phyloP scores from a whole-genome alignment of 1,140 invertebrate genomes.

The Adelges cooleyi region DNA sequence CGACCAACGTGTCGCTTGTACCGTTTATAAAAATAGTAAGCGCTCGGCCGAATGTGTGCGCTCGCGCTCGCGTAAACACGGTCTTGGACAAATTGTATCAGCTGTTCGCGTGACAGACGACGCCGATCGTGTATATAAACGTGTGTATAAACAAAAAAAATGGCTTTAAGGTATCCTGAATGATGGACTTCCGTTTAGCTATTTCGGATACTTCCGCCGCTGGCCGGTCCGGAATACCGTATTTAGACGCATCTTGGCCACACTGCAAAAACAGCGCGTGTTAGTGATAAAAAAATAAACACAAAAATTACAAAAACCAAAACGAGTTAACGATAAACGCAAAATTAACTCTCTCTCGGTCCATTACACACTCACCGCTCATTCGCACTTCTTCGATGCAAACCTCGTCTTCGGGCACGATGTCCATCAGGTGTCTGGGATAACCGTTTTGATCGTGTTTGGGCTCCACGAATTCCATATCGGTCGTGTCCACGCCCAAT shows the following conservation, averaged over 20 bases:
- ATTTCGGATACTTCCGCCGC: slow-evolving; percentile 1
- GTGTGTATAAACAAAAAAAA: slow-evolving; percentile 7
- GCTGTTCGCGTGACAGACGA: not conserved
- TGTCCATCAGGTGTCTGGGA: slow-evolving; percentile 4
- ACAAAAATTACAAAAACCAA: not conserved
- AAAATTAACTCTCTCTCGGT: not conserved
- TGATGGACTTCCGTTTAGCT: not conserved
- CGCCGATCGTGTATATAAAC: not conserved
- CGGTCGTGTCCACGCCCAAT: slow-evolving; percentile 40
- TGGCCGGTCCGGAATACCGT: not conserved
- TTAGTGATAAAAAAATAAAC: slow-evolving; percentile 19
- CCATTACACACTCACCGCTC: slow-evolving; percentile 19
- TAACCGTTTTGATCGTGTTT: not conserved
- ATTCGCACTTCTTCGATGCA: slow-evolving; percentile 20
- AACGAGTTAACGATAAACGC: not conserved
- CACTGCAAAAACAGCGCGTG: slow-evolving; percentile 15
- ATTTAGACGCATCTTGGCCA: slow-evolving; percentile 3
- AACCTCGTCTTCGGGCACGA: slow-evolving; percentile 14
- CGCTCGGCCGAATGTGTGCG: not conserved
- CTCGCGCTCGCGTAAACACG: not conserved
- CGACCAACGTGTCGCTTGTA: slow-evolving; percentile 3
- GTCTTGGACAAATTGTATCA: slow-evolving; percentile 15
- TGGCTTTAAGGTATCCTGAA: not conserved
- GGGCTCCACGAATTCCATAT: not conserved
- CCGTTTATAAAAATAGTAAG: slow-evolving; percentile 26